Evolutionary conservation across 2,797 vertebrate species (phyloP), one percentile per base, ranked within the genome.

Genomic region (Micrastur ruficollis): DNA sequence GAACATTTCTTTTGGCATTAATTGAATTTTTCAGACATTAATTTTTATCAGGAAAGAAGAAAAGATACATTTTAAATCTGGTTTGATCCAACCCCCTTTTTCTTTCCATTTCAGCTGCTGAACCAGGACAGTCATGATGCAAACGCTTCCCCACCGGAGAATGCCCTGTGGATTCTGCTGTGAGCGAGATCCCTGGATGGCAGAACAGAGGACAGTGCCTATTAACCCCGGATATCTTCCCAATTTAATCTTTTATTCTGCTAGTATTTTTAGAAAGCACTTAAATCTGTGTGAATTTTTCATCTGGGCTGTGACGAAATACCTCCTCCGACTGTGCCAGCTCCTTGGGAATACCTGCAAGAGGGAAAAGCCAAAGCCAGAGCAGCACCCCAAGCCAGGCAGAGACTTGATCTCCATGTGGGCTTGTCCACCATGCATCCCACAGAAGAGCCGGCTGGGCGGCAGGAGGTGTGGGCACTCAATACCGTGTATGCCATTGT

Each of bases 401-500:
- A 42, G n/a, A 79, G 32, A 44, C 3, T 1, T 4, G 8, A 25
- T 50, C 18, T 34, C 31, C 29, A 9, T 1, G 0, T 2, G 7
- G 26, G 27, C 12, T 42, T 59, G 16, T n/a, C 34, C 40, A 22
- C 53, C 5, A 2, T 4, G 14, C 20, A 14, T 14, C 42, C 50
- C 2, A 0, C 36, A 20, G 74, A 56, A 55, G 8, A 56, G 29
- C 8, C 1, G 1, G n/a, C 27, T 10, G 3, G 34, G 53, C 1
- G 3, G n/a, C 1, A 3, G 27, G 27, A 36, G 29, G 19, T 4
- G 4, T 4, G 29, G 55, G 3, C 31, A 21, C 42, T 34, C 40
- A 31, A 6, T 11, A 31, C 16, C 4, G 1, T 6, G 6, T 11
- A 31, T 1, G 1, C 8, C 1, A 0, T 6, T 17, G 6, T 12